Conservation (phyloP, 2,113 vertebrate genomes). For the Nycticebus coucang region DNA sequence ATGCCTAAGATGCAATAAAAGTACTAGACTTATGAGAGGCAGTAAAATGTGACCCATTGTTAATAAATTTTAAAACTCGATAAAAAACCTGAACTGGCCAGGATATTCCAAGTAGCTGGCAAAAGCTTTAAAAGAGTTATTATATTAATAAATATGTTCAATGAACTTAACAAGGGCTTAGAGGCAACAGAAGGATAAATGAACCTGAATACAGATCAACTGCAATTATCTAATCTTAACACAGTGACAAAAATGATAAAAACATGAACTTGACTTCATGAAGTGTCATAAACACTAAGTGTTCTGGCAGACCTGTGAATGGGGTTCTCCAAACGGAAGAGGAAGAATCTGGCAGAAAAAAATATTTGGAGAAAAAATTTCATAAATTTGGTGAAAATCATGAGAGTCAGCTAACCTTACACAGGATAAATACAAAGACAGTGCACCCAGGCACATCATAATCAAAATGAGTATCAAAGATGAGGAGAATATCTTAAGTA, state of each 20-base stretch:
- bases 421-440: not conserved
- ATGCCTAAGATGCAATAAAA: not conserved
- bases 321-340: not conserved
- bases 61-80: not conserved
- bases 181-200: not conserved
- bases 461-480: not conserved
- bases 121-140: not conserved
- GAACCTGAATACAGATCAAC: not conserved
- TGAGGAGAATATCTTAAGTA: not conserved
- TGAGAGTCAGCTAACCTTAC: not conserved
- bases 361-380: not conserved
- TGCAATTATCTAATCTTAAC: not conserved
- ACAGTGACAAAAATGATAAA: not conserved
- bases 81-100: not conserved
- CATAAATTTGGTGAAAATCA: not conserved
- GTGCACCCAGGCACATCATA: not conserved
- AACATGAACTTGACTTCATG: not conserved
- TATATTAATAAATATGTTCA: not conserved
- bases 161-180: not conserved
- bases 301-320: not conserved
- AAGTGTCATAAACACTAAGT: not conserved
- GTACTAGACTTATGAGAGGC: not conserved
- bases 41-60: not conserved
- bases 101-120: not conserved
- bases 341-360: not conserved